These are phyloP conservation scores for Pardosa pseudoannulata DNA, from an alignment of 2,888 invertebrate species.

Conservation along the genomic window DNA sequence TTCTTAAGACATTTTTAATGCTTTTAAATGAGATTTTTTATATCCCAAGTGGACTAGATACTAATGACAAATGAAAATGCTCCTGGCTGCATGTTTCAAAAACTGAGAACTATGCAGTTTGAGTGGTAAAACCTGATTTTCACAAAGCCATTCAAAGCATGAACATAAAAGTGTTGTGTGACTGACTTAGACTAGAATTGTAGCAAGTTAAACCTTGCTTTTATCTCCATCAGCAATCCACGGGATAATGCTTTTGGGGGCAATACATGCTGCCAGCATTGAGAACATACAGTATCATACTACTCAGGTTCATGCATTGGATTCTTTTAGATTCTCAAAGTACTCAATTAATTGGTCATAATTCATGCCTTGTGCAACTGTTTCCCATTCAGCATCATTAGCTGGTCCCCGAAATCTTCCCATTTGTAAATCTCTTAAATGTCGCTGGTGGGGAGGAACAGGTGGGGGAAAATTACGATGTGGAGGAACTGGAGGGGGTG, in stretches of 20 bases:
- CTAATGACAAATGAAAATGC: constrained; percentile 45
- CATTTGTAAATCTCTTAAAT: constrained; percentile 45
- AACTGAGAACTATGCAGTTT: constrained; percentile 14
- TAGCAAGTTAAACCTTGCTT: constrained; percentile 54
- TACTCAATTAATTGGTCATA: constrained; percentile 99
- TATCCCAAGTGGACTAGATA: constrained; percentile 47
- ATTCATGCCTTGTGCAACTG: constrained; percentile 86
- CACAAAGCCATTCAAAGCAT: constrained; percentile 28
- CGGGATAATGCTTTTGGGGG: constrained; percentile 9
- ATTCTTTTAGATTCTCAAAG: constrained; percentile 97
- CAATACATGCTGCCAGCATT: constrained; percentile 8
- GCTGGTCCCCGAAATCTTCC: constrained; percentile 51
- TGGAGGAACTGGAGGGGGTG: constrained; percentile 70
- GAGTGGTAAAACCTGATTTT: constrained; percentile 18
- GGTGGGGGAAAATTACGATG: constrained; percentile 72
- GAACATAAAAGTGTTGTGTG: constrained; percentile 52
- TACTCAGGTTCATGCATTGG: constrained; percentile 79
- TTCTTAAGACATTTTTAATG: too few species aligned
- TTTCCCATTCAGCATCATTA: constrained; percentile 70
- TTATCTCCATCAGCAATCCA: constrained; percentile 29
- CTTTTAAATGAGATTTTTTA: too few species aligned
- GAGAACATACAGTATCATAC: neutral
- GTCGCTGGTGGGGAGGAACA: constrained; percentile 72
- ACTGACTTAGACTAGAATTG: constrained; percentile 56
- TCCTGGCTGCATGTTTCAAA: constrained; percentile 8